A percentile compares a stretch with the other conserved stretches of the same genome.
Evolutionary conservation across 2,113 vertebrate species (phyloP).

Genomic region (Sigmodon hispidus): DNA sequence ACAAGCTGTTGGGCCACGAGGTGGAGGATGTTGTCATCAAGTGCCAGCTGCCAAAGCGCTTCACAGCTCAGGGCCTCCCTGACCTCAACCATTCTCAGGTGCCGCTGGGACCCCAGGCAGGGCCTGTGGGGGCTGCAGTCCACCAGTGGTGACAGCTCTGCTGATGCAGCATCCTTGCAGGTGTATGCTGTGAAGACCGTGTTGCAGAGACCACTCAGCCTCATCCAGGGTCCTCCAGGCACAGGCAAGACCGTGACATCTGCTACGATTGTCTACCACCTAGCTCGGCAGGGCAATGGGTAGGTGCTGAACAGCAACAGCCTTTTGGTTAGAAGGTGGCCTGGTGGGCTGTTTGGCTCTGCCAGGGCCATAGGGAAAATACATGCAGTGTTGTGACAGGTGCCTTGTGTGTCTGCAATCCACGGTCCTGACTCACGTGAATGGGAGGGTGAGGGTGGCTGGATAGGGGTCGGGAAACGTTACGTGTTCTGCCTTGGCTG

Average conservation of each 20-base stretch:
- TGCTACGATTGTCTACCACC: conserved; percentile 98
- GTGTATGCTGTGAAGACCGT: conserved; percentile 99
- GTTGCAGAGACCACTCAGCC: conserved; percentile 96
- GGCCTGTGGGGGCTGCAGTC: too few species aligned
- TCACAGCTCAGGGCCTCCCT: conserved; percentile 97
- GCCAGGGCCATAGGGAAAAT: background rate
- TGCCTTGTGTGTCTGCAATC: background rate
- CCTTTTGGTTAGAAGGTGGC: background rate
- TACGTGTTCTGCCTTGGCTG: background rate
- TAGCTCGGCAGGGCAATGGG: conserved; percentile 98
- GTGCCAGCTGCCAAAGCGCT: conserved; percentile 98
- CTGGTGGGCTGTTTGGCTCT: background rate
- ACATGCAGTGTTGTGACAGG: background rate
- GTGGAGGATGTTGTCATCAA: conserved; percentile 99
- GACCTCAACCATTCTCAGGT: conserved; percentile 99
- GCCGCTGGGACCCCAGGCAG: background rate
- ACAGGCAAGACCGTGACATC: conserved; percentile 99
- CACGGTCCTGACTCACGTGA: background rate
- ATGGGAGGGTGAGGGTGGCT: background rate
- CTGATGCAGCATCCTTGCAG: conserved; percentile 79
- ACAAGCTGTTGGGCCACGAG: conserved; percentile 97
- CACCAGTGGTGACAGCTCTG: background rate
- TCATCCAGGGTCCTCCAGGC: conserved; percentile 98
- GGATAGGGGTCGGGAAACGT: background rate
- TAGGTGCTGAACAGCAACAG: conserved; percentile 70